A percentile compares a stretch with the other conserved stretches of the same genome.
Conservation (phyloP, 2,113 vertebrate genomes). For the Silurus glanis region DNA sequence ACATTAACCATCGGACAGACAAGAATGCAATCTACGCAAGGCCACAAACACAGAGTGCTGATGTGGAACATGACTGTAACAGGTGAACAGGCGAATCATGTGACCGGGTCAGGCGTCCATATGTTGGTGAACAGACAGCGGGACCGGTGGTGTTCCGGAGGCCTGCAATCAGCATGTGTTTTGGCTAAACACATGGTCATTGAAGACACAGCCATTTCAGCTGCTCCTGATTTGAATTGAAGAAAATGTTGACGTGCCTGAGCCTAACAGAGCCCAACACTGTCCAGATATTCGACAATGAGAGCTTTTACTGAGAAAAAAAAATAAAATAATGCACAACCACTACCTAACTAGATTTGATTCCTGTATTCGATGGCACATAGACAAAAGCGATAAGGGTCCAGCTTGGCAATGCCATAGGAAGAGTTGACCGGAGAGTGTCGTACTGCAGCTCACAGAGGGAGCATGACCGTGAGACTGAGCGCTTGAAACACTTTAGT, state of each 20-base stretch:
- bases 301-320: background rate
- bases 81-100: conserved; percentile 38
- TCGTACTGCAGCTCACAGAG: conserved; percentile 10
- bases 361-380: background rate
- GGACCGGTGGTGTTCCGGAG: conserved; percentile 32
- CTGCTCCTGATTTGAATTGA: conserved; percentile 15
- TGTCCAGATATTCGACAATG: background rate
- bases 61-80: conserved; percentile 36
- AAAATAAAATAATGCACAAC: background rate
- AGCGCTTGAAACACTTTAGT: conserved; percentile 27
- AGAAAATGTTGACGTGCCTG: background rate
- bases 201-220: background rate
- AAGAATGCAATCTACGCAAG: background rate
- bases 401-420: conserved; percentile 6
- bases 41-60: background rate
- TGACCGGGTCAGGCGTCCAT: conserved; percentile 35
- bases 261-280: background rate
- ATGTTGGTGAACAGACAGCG: conserved; percentile 36
- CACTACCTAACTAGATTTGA: background rate
- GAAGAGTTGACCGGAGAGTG: background rate
- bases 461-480: conserved; percentile 9
- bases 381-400: background rate
- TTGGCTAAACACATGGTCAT: conserved; percentile 12
- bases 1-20: background rate
- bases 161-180: conserved; percentile 42